A percentile compares a stretch with the other conserved stretches of the same genome.
Evolutionary conservation across 1,140 invertebrate species (phyloP).

Genomic region (Trinorchestia longiramus): DNA sequence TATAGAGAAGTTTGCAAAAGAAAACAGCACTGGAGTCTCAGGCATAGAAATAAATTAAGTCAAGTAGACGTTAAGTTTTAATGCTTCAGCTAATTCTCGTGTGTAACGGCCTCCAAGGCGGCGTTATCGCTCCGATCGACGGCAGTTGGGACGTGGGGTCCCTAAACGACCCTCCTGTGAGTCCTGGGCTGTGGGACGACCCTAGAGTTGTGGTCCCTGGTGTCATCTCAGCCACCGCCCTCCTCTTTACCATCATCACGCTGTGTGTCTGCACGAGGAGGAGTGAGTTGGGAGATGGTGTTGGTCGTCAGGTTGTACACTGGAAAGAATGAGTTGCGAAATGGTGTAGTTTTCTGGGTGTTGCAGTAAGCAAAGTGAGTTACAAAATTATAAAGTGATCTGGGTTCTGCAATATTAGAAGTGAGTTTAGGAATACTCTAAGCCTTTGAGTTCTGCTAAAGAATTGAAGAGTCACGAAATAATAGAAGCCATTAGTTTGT

Average conservation of each 20-base stretch:
- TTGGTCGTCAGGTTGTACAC: not conserved
- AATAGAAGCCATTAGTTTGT: not conserved
- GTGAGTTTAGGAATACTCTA: no score
- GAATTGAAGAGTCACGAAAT: no score
- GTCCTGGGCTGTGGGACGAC: conserved; percentile 50
- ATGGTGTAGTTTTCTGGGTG: not conserved
- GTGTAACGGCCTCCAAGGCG: not conserved
- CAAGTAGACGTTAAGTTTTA: not conserved
- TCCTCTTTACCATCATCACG: conserved; percentile 75
- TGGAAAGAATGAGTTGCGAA: not conserved
- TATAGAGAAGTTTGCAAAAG: not conserved
- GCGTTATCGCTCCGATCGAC: conserved; percentile 23
- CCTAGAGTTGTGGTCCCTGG: conserved; percentile 79
- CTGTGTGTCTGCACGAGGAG: conserved; percentile 76
- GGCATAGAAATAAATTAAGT: not conserved
- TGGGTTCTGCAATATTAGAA: no score
- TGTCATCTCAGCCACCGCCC: conserved; percentile 76
- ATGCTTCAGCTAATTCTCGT: not conserved
- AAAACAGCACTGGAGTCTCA: not conserved
- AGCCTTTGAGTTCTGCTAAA: no score
- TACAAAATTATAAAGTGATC: no score
- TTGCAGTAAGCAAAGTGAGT: no score
- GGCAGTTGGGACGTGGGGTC: conserved; percentile 13
- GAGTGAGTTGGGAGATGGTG: conserved; percentile 73
- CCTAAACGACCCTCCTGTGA: not conserved